Evolutionary conservation across 2,113 vertebrate species (phyloP).

Genomic region (Vireo altiloquus): DNA sequence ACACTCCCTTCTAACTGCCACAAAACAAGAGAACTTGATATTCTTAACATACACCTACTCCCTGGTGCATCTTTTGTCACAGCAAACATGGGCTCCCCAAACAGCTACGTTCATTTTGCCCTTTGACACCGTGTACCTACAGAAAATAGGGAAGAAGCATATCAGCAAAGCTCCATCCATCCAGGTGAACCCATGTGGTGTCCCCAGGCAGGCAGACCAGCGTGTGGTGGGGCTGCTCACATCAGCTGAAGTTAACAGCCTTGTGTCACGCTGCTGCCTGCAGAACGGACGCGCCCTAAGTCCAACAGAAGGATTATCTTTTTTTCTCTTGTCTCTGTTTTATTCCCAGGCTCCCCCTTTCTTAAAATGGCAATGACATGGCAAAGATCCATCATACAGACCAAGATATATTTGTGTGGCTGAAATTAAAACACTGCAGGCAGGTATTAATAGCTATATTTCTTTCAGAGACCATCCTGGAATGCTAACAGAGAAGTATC

Average conservation of each 20-base stretch:
- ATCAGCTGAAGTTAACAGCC: background rate
- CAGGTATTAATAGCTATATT: background rate
- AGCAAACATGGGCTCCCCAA: background rate
- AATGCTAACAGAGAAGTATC: background rate
- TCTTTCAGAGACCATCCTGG: background rate
- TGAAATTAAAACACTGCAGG: background rate
- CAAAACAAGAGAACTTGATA: constrained; percentile 7
- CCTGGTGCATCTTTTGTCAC: background rate
- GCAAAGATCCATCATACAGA: background rate
- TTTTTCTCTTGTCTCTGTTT: background rate
- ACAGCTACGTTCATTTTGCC: background rate
- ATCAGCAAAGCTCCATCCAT: background rate
- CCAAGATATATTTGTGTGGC: background rate
- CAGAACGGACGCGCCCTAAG: accelerated
- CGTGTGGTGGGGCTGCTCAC: background rate
- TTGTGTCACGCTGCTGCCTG: background rate
- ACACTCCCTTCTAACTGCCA: constrained; percentile 22
- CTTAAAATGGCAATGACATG: background rate
- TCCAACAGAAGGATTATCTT: background rate
- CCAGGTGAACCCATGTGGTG: background rate
- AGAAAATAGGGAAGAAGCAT: background rate
- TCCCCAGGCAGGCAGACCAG: background rate
- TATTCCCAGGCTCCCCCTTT: background rate
- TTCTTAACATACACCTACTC: background rate
- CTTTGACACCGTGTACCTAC: background rate